Evolutionary conservation across 2,113 vertebrate species (phyloP).

Genomic region (Cryptotis parvus): DNA sequence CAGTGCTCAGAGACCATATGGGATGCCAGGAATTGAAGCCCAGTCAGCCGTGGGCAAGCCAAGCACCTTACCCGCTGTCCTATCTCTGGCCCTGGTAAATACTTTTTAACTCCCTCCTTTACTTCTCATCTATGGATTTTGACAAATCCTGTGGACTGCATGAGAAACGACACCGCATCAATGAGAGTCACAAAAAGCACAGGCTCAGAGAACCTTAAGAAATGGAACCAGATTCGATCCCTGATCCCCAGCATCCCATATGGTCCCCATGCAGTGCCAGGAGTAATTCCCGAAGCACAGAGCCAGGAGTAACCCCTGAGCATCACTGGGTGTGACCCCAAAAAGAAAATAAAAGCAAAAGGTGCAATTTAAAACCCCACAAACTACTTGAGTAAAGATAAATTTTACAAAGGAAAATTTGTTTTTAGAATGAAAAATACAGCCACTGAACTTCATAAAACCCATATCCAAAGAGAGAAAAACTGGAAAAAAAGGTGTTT

Average conservation of each 20-base stretch:
- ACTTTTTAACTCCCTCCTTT: too few relatives aligned
- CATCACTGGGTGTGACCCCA: too few relatives aligned
- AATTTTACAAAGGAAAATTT: neutral
- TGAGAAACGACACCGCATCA: neutral
- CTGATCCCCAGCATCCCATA: too few relatives aligned
- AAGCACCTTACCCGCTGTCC: too few relatives aligned
- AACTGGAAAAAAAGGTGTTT: neutral
- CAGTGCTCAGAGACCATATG: too few relatives aligned
- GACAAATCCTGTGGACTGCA: neutral
- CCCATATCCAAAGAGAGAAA: neutral
- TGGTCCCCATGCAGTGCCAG: too few relatives aligned
- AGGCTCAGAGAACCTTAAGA: slow-evolving; percentile 25
- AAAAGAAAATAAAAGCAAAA: slow-evolving; percentile 28
- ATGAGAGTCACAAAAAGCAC: neutral
- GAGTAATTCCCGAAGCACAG: too few relatives aligned
- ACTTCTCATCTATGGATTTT: neutral
- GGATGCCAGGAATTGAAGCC: too few relatives aligned
- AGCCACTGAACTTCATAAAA: slow-evolving; percentile 23
- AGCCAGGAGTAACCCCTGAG: too few relatives aligned
- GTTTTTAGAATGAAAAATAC: slow-evolving; percentile 35
- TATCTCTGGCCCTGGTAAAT: too few relatives aligned
- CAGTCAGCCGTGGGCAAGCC: too few relatives aligned
- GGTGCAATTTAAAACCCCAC: neutral
- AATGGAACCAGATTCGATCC: neutral
- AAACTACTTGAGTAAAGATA: neutral